Percentiles rank a stretch among this genome's conserved stretches.
These are phyloP conservation scores for Helicoverpa assulta DNA, from an alignment of 2,888 invertebrate genomes.

Conservation along the genomic window DNA sequence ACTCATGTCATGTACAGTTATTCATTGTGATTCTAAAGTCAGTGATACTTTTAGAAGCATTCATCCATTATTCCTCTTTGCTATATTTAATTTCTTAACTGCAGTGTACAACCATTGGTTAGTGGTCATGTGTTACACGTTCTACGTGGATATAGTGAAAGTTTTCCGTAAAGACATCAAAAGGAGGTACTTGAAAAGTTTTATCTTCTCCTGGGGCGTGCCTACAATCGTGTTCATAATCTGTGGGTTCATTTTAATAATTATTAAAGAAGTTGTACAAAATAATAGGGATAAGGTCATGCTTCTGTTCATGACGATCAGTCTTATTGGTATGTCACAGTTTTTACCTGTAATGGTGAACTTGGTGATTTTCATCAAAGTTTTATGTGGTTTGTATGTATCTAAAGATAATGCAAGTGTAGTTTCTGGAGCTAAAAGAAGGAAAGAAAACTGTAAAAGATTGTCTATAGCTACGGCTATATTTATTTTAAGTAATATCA, in stretches of 20 bases:
- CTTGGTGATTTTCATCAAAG: conserved; percentile 23
- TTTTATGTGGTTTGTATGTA: conserved; percentile 9
- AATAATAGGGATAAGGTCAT: not conserved
- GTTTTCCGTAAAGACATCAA: conserved; percentile 19
- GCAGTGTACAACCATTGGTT: conserved; percentile 35
- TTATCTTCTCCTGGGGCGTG: conserved; percentile 36
- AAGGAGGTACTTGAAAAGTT: conserved; percentile 26
- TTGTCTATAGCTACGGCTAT: not conserved
- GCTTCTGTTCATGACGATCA: not conserved
- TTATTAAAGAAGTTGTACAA: conserved; percentile 7
- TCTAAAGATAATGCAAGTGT: conserved; percentile 1
- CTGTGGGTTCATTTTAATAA: conserved; percentile 6
- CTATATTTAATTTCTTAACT: not conserved
- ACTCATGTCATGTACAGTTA: not conserved
- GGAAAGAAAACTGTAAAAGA: conserved; percentile 23
- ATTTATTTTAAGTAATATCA: conserved; percentile 22
- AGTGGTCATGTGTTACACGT: conserved; percentile 28
- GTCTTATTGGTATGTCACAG: not conserved
- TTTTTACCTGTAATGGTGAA: conserved; percentile 27
- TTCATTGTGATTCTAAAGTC: not conserved
- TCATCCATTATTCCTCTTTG: not conserved
- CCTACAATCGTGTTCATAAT: conserved; percentile 9
- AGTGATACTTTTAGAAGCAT: not conserved
- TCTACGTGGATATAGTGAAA: conserved; percentile 34
- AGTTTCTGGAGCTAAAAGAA: not conserved